Base-by-base conservation (phyloP, 2,888 invertebrate species). In the Itoplectis maculator region DNA sequence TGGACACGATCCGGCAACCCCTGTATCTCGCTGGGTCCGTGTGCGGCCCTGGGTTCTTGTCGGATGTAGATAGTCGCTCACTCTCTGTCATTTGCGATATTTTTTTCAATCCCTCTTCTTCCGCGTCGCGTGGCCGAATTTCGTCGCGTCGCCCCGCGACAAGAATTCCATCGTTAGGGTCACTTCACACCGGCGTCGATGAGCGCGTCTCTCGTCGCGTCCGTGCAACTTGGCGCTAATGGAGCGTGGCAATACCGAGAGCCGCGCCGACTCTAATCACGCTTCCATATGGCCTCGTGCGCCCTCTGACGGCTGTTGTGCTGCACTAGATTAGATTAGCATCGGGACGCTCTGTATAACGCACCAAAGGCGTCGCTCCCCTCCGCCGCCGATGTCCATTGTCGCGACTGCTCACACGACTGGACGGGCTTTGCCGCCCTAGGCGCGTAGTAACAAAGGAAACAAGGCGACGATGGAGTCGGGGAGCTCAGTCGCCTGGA, bases 291-390 rank as follows among this genome's bases (percentile, higher is more conserved):
- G 83, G 75, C 66, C 75, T 72, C 72, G 65, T 56, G 18, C 40
- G 23, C 18, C 29, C 76, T 68, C 20, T 23, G 56, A 61, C 61
- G 61, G 45, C 23, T 42, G 66, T 59, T 61, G 45, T 40, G 70
- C 37, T 23, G 47, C n/a, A n/a, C 73, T 70, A 65, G 77, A 78
- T 83, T 81, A 74, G 81, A 77, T 83, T 81, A 78, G 77, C 78
- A 81, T 81, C 77, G 74, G 59, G 63, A 59, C 74, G n/a, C n/a
- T n/a, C n/a, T n/a, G n/a, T 59, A 29, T 29, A 29, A 29, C 51
- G 51, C 65, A 65, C 20, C 47, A n/a, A n/a, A n/a, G n/a, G n/a
- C n/a, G n/a, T 75, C 66, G 37, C 47, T n/a, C 45, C 18, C 29
- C 56, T 8, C 13, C 37, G 13, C 18, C n/a, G 23, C 42, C 15